Conservation (phyloP, 2,797 vertebrate genomes). For the Silurus aristotelis region DNA sequence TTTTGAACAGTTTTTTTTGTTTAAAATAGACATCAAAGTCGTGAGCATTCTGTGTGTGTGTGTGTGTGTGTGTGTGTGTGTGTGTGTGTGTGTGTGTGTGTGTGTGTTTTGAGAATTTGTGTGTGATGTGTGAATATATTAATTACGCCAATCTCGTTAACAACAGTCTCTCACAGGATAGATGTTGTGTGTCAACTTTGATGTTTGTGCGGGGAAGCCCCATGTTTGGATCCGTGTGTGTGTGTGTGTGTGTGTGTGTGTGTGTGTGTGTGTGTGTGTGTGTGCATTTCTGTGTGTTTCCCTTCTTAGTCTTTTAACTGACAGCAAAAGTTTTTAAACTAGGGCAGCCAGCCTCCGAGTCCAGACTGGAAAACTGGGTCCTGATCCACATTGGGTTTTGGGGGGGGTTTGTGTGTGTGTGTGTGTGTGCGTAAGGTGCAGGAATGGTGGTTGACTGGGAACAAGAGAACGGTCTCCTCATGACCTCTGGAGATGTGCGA, state of each 20-base stretch:
- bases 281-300: not conserved
- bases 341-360: not conserved
- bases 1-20: not conserved
- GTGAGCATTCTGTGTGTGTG: constrained; percentile 12
- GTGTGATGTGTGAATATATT: constrained; percentile 7
- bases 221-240: not conserved
- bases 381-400: constrained; percentile 14
- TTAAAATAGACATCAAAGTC: not conserved
- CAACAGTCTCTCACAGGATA: not conserved
- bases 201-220: not conserved
- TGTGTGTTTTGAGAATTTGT: constrained; percentile 4
- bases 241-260: constrained; percentile 8
- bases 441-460: constrained; percentile 99
- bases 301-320: not conserved
- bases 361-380: constrained; percentile 29
- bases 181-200: not conserved
- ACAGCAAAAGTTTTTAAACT: constrained; percentile 35
- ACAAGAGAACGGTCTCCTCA: constrained; percentile 92
- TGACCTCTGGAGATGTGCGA: constrained; percentile 94
- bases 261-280: not conserved
- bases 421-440: constrained; percentile 75
- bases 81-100: constrained; percentile 15
- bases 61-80: constrained; percentile 15
- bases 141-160: not conserved
- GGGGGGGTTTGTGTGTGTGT: constrained; percentile 27